Evolutionary conservation across 2,797 vertebrate genomes (phyloP).

Genomic region (Helostoma temminkii): DNA sequence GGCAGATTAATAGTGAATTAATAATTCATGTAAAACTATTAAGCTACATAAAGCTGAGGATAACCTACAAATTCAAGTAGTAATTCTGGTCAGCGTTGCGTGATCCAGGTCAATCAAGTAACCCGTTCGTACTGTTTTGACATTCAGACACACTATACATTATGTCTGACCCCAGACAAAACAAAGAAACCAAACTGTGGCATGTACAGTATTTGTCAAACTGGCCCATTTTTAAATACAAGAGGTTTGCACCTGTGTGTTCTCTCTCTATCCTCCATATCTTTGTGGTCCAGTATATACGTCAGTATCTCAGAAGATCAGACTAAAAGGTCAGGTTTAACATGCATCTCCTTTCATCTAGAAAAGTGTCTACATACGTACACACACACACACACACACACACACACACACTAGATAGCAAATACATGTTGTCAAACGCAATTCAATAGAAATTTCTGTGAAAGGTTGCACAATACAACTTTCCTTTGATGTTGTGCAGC

Average conservation of each 20-base stretch:
- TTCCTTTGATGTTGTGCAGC: background rate
- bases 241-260: background rate
- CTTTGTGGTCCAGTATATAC: too few species aligned
- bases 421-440: background rate
- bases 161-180: background rate
- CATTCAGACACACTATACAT: background rate
- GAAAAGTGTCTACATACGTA: background rate
- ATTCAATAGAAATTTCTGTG: background rate
- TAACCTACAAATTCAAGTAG: too few species aligned
- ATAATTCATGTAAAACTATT: too few species aligned
- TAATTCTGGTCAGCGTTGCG: too few species aligned
- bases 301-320: background rate
- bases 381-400: too few species aligned
- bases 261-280: background rate
- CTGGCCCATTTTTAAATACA: background rate
- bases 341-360: background rate
- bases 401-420: background rate
- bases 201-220: background rate
- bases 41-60: too few species aligned
- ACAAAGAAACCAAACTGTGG: background rate
- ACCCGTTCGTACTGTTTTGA: background rate
- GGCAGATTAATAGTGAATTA: too few species aligned
- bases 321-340: conserved; percentile 3
- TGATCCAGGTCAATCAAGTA: too few species aligned
- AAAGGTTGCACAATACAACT: background rate